Evolutionary conservation across 2,797 vertebrate genomes (phyloP), one percentile per base, ranked within the genome.

Genomic region (Aplochiton taeniatus): DNA sequence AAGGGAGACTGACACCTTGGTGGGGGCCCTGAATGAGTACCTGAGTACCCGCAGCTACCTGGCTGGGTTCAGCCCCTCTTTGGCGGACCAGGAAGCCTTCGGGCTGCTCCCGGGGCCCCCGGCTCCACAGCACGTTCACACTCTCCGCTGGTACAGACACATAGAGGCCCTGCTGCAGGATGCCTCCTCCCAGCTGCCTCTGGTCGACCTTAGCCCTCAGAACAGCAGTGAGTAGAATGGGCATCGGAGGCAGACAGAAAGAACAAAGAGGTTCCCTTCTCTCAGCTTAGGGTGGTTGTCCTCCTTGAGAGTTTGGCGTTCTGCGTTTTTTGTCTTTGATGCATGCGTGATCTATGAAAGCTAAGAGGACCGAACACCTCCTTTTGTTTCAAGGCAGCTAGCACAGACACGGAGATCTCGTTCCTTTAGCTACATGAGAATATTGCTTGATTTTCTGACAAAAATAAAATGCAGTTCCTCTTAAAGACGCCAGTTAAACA

Each of bases 61-160:
- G 91, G 93, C 92, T 60, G 96, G 96, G 75, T 95, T 94, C 89
- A 83, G 90, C 78, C 92, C 95, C 80, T 96, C 97, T 75, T 92
- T 91, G 89, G 94, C 88, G 65, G 96, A 98, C 81, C 85, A 91
- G 85, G 93, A 92, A 74, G 93, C 88, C 71, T 95, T 96, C 90
- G 91, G 80, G 87, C 93, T 90, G 85, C 92, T 98, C 83, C 81
- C 65, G 61, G 80, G 88, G 61, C 93, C 95, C 76, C 96, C 96
- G 43, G 79, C 89, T 31, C 91, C 93, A 51, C 88, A 82, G 47
- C 91, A 87, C 61, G 92, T 94, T 83, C 96, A 98, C 73, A 92
- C 95, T 89, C 91, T 95, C 88, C 95, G 96, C 86, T 98, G 97
- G 97, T 96, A 95, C 94, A 95, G 93, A 85, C 97, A 98, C 90